Evolutionary conservation across 2,888 invertebrate genomes (phyloP).

Genomic region (Halictus quadricinctus): DNA sequence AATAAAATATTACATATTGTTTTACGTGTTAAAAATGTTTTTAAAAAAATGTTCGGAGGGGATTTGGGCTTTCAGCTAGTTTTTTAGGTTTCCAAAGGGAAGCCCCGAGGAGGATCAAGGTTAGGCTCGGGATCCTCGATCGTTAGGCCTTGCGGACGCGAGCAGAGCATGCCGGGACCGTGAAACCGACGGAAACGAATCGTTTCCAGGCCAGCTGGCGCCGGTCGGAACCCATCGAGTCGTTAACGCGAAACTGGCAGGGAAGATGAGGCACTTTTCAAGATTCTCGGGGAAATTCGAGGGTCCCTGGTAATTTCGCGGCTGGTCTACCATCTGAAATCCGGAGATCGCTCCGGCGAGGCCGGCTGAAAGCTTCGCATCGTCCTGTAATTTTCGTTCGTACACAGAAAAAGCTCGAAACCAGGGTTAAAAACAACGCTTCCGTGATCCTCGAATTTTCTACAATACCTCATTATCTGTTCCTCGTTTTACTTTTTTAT

Average conservation of each 20-base stretch:
- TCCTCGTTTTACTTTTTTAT: background rate
- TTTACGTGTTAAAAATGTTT: background rate
- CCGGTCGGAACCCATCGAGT: constrained; percentile 7
- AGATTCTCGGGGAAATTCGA: constrained; percentile 16
- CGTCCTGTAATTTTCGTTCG: background rate
- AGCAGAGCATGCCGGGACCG: background rate
- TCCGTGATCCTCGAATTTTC: background rate
- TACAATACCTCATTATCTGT: background rate
- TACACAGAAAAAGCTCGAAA: background rate
- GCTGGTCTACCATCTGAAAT: constrained; percentile 12
- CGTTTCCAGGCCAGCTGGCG: background rate
- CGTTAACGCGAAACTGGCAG: constrained; percentile 18
- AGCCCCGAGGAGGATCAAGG: background rate
- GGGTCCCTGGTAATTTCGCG: constrained; percentile 13
- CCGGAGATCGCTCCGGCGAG: background rate
- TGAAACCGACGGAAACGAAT: constrained; percentile 5
- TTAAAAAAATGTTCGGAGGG: too few relatives aligned
- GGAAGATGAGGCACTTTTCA: constrained; percentile 8
- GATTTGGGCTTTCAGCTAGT: background rate
- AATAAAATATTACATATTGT: background rate
- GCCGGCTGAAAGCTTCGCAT: background rate
- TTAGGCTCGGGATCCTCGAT: background rate
- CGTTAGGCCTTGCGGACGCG: background rate
- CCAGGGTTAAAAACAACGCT: background rate
- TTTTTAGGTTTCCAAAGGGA: background rate